These are phyloP conservation scores for Punctoribates punctum DNA, from an alignment of 2,888 invertebrate genomes.

Conservation along the genomic window DNA sequence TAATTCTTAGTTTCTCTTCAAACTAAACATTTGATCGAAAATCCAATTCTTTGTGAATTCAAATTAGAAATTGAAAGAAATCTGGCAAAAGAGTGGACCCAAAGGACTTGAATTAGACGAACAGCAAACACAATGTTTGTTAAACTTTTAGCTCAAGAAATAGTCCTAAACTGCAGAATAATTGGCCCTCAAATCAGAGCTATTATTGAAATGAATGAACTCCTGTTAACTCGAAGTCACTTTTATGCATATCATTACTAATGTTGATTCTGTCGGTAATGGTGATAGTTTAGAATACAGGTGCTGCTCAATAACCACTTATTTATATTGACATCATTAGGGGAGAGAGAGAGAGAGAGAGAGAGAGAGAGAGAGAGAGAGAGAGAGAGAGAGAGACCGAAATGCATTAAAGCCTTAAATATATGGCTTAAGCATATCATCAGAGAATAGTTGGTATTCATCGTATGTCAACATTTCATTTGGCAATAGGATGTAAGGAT, in stretches of 20 bases:
- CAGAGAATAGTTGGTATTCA: constrained; percentile 28
- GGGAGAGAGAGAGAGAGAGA: too few relatives aligned
- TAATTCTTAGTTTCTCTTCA: not conserved
- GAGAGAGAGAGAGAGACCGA: constrained; percentile 7
- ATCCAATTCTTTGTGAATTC: too few relatives aligned
- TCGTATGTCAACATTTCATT: constrained; percentile 36
- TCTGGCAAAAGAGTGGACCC: too few relatives aligned
- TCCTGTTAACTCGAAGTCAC: not conserved
- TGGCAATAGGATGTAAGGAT: constrained; percentile 26
- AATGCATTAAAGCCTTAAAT: constrained; percentile 18
- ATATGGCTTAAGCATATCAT: constrained; percentile 14
- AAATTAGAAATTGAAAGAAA: too few relatives aligned
- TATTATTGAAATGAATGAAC: not conserved
- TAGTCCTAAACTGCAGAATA: not conserved
- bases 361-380: too few relatives aligned
- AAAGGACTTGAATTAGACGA: too few relatives aligned
- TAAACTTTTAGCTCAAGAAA: too few relatives aligned
- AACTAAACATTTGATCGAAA: too few relatives aligned
- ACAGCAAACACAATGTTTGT: too few relatives aligned
- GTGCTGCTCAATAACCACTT: constrained; percentile 30
- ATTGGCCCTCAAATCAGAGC: not conserved
- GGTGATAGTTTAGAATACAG: not conserved
- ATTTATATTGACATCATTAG: constrained; percentile 33
- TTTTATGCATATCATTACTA: constrained; percentile 23
- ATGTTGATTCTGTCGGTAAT: not conserved